These are phyloP conservation scores for Ceyx melanurus DNA, from an alignment of 2,113 vertebrate species.

Conservation along the genomic window DNA sequence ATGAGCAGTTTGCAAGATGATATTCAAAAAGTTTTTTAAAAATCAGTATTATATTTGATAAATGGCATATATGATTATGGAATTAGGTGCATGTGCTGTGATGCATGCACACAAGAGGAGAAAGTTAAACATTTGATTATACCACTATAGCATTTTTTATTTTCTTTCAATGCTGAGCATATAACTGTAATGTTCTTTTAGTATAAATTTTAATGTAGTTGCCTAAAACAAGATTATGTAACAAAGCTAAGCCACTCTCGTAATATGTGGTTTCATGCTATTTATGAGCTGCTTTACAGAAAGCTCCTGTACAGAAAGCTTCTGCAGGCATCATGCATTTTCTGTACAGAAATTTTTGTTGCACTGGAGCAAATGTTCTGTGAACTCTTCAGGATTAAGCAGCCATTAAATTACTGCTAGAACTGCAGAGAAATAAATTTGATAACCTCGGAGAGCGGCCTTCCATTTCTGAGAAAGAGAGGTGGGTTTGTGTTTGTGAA, in stretches of 20 bases:
- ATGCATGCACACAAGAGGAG: neutral
- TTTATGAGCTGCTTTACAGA: neutral
- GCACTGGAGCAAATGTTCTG: neutral
- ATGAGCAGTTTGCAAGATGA: neutral
- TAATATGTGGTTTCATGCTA: neutral
- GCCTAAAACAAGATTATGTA: neutral
- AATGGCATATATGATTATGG: neutral
- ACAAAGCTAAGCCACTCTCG: neutral
- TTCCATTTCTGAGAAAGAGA: neutral
- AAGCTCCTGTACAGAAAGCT: neutral
- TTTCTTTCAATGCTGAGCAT: slow-evolving; percentile 2
- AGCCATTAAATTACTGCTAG: neutral
- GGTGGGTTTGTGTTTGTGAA: neutral
- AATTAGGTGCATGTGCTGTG: neutral
- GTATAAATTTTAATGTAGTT: neutral
- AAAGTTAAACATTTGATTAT: slow-evolving; percentile 13
- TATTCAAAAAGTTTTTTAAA: neutral
- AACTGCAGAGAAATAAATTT: neutral
- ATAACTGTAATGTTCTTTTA: neutral
- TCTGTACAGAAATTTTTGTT: neutral
- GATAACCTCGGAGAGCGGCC: fast-evolving
- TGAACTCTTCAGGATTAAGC: neutral
- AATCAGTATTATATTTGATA: neutral
- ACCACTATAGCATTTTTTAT: neutral
- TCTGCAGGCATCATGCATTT: neutral